phyloP scores from a whole-genome alignment of 2,797 vertebrate species.

The Apogon hyalosoma region DNA sequence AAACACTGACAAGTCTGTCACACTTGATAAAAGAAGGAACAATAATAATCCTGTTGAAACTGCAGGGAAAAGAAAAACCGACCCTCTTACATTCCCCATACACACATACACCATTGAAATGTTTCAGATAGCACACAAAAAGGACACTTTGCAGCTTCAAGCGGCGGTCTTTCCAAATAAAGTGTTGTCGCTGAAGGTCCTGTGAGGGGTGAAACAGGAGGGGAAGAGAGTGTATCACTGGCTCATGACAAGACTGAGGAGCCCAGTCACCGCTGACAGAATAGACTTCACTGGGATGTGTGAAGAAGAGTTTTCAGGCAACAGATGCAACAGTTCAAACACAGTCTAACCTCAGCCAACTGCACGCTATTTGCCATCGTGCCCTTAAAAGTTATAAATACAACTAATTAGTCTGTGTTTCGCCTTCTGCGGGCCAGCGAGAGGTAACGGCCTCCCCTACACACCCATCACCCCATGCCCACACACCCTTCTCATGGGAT shows the following conservation, averaged over 20 bases:
- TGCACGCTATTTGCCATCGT: constrained; percentile 78
- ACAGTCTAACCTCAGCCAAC: constrained; percentile 55
- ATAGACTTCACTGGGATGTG: constrained; percentile 69
- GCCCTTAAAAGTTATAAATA: constrained; percentile 84
- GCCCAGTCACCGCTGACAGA: constrained; percentile 50
- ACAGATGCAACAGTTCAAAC: constrained; percentile 64
- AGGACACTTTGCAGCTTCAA: constrained; percentile 22
- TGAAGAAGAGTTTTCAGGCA: constrained; percentile 57
- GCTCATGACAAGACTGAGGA: constrained; percentile 54
- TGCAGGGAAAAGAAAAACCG: constrained; percentile 46
- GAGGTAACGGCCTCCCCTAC: constrained; percentile 54
- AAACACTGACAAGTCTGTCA: constrained; percentile 73
- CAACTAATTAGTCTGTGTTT: constrained; percentile 76
- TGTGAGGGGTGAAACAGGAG: constrained; percentile 33
- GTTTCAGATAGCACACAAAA: constrained; percentile 39
- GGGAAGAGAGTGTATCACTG: constrained; percentile 28
- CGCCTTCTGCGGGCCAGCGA: constrained; percentile 52
- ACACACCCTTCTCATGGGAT: constrained; percentile 71
- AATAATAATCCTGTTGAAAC: constrained; percentile 68
- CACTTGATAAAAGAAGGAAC: constrained; percentile 71
- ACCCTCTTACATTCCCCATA: constrained; percentile 36
- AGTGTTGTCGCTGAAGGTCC: constrained; percentile 24
- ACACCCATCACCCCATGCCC: constrained; percentile 74
- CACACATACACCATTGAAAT: constrained; percentile 22
- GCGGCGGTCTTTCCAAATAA: constrained; percentile 49